These are phyloP conservation scores for Amphibalanus amphitrite DNA, from an alignment of 1,140 invertebrate genomes.

Conservation along the genomic window DNA sequence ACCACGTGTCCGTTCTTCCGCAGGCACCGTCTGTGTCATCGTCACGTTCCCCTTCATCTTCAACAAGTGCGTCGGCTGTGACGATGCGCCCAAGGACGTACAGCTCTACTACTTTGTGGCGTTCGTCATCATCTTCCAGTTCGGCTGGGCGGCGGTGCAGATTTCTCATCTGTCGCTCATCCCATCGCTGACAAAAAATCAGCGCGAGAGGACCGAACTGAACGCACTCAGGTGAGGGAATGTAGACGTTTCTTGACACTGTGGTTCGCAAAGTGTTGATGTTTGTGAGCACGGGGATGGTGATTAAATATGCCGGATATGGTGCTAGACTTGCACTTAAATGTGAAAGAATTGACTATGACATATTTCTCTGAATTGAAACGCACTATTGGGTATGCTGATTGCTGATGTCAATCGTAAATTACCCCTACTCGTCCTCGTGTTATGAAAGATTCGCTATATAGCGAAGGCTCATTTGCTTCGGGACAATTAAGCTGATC, in stretches of 20 bases:
- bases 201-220: conserved; percentile 62
- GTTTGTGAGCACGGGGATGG: too few species aligned
- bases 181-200: conserved; percentile 41
- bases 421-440: too few species aligned
- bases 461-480: too few species aligned
- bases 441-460: too few species aligned
- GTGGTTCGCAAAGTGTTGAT: too few species aligned
- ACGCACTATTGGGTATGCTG: too few species aligned
- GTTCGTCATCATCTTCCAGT: conserved; percentile 87
- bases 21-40: conserved; percentile 51
- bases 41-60: conserved; percentile 81
- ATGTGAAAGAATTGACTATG: not conserved
- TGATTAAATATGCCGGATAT: too few species aligned
- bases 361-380: too few species aligned
- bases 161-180: conserved; percentile 76
- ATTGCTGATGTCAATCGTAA: too few species aligned
- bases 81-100: conserved; percentile 36
- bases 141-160: conserved; percentile 88
- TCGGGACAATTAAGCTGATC: too few species aligned
- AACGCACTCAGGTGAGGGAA: conserved; percentile 59
- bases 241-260: too few species aligned
- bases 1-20: too few species aligned
- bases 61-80: conserved; percentile 54
- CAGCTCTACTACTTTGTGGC: conserved; percentile 71
- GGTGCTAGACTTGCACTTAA: not conserved